Evolutionary conservation across 2,113 vertebrate genomes (phyloP).

Genomic region (Baryphthengus martii): DNA sequence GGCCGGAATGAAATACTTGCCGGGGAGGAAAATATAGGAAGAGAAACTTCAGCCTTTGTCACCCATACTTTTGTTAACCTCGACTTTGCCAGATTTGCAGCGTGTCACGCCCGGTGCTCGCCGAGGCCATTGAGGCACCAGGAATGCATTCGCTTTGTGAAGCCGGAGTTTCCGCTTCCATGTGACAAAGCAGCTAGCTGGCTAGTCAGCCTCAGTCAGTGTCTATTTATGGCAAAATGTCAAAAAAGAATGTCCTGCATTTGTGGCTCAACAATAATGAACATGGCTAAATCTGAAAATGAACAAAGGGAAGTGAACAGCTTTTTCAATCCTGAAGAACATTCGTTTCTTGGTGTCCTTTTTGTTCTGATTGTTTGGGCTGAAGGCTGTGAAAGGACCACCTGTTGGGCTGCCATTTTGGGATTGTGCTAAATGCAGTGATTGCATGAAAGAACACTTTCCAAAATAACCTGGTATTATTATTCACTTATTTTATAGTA

Average conservation of each 20-base stretch:
- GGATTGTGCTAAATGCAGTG: conserved; percentile 91
- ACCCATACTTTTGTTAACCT: conserved; percentile 79
- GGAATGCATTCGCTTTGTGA: conserved; percentile 79
- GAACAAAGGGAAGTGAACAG: conserved; percentile 99
- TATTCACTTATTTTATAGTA: conserved; percentile 85
- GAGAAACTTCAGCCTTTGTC: conserved; percentile 79
- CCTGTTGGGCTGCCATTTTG: conserved; percentile 96
- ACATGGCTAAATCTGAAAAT: conserved; percentile 96
- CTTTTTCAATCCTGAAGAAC: conserved; percentile 98
- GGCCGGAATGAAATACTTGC: conserved; percentile 74
- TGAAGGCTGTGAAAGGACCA: conserved; percentile 97
- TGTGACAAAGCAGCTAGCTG: conserved; percentile 91
- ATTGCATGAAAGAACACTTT: conserved; percentile 83
- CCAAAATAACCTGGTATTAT: conserved; percentile 84
- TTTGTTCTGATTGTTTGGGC: conserved; percentile 91
- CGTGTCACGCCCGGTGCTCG: conserved; percentile 71
- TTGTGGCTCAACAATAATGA: conserved; percentile 94
- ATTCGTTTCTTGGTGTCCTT: conserved; percentile 98
- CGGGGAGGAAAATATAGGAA: conserved; percentile 71
- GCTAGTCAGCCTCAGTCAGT: conserved; percentile 98
- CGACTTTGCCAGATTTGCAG: conserved; percentile 75
- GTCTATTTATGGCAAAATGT: conserved; percentile 98
- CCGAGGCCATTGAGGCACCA: conserved; percentile 72
- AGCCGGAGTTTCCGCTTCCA: conserved; percentile 87
- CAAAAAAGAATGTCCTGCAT: conserved; percentile 99